These are phyloP conservation scores for Pavo muticus DNA, from an alignment of 2,113 vertebrate genomes.

Conservation along the genomic window DNA sequence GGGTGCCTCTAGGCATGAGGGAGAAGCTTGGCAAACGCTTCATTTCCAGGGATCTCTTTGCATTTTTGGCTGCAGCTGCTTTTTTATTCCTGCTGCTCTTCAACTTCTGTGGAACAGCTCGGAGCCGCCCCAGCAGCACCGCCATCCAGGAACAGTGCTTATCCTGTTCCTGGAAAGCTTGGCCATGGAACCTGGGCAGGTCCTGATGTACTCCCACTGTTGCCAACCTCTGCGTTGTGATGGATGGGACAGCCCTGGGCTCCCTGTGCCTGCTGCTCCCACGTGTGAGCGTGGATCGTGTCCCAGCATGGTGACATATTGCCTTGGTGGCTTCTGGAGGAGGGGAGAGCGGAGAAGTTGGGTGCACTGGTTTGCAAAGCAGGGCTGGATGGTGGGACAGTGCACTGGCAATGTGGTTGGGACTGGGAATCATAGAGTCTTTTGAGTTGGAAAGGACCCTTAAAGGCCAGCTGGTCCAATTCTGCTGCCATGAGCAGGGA, in stretches of 20 bases:
- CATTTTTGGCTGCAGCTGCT: constrained; percentile 50
- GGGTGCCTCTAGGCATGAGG: constrained; percentile 54
- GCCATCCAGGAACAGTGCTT: neutral
- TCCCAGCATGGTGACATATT: neutral
- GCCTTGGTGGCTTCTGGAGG: fast-evolving
- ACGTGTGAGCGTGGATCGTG: neutral
- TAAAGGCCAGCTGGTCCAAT: no score
- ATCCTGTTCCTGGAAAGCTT: neutral
- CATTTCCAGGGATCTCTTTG: constrained; percentile 55
- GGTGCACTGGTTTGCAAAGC: neutral
- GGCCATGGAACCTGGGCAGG: neutral
- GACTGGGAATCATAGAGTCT: neutral
- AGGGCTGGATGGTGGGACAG: neutral
- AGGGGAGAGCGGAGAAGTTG: neutral
- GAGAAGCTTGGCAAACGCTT: constrained; percentile 55
- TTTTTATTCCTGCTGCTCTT: constrained; percentile 43
- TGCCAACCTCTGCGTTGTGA: neutral
- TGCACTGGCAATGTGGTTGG: neutral
- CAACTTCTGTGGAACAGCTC: constrained; percentile 20
- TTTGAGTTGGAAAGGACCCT: no score
- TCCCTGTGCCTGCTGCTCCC: neutral
- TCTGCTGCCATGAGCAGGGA: no score
- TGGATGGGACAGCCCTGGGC: neutral
- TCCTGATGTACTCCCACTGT: neutral
- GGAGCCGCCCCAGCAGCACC: neutral